phyloP scores from a whole-genome alignment of 2,888 invertebrate genomes.

The Acronicta leporina region DNA sequence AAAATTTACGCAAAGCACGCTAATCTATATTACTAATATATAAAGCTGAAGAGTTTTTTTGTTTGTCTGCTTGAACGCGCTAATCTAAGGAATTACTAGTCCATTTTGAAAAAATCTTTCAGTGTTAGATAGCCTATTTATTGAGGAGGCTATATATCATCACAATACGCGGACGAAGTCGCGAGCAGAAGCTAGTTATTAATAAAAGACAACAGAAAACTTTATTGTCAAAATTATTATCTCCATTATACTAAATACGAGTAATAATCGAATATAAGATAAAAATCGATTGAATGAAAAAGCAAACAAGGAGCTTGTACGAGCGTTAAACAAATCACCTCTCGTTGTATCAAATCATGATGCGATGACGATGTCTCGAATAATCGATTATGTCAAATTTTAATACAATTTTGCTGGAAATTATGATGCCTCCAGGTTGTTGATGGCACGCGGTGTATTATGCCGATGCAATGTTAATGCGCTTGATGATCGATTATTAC shows the following conservation, averaged over 20 bases:
- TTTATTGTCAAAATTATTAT: constrained; percentile 25
- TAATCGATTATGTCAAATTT: constrained; percentile 70
- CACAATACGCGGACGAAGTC: too few relatives aligned
- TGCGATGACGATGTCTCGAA: constrained; percentile 51
- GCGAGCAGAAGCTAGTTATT: too few relatives aligned
- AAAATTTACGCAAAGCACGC: too few relatives aligned
- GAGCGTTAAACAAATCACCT: constrained; percentile 68
- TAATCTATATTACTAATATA: too few relatives aligned
- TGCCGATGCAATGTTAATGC: constrained; percentile 56
- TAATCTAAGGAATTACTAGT: too few relatives aligned
- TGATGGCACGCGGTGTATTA: constrained; percentile 40
- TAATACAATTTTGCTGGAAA: constrained; percentile 63
- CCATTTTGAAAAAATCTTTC: too few relatives aligned
- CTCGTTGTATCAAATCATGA: constrained; percentile 64
- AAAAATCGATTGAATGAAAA: constrained; percentile 67
- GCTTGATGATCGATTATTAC: constrained; percentile 47
- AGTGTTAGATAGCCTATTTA: too few relatives aligned
- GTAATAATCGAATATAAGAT: constrained; percentile 65
- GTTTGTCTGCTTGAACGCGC: too few relatives aligned
- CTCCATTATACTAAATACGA: constrained; percentile 46
- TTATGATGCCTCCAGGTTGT: constrained; percentile 52
- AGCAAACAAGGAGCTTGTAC: constrained; percentile 68
- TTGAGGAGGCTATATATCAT: too few relatives aligned
- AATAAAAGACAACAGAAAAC: constrained; percentile 14
- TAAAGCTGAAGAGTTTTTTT: too few relatives aligned